A percentile compares a stretch with the other conserved stretches of the same genome.
phyloP scores from a whole-genome alignment of 2,113 vertebrate genomes.

The Bos taurus region DNA sequence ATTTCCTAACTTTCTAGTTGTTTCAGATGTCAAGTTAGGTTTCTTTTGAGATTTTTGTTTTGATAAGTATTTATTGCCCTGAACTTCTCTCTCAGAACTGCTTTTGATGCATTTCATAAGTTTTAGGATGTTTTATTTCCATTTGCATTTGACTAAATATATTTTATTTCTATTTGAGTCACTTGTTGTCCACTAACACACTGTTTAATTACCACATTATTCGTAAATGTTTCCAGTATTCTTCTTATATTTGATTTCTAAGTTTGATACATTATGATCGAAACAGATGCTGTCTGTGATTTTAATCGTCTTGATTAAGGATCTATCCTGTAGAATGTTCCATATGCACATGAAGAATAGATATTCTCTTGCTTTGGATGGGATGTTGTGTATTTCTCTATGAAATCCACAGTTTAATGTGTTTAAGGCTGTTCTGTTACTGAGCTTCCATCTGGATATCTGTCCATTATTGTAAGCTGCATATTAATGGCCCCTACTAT shows the following conservation, averaged over 20 bases:
- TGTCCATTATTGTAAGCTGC: neutral
- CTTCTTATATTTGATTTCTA: neutral
- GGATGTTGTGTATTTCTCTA: neutral
- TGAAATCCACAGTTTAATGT: neutral
- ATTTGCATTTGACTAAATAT: neutral
- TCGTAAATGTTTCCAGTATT: neutral
- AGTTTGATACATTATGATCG: neutral
- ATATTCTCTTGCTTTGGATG: neutral
- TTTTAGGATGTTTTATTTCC: neutral
- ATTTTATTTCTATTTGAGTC: neutral
- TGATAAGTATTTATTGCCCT: neutral
- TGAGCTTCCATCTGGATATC: neutral
- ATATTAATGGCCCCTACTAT: neutral
- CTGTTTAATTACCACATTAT: neutral
- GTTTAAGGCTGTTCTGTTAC: neutral
- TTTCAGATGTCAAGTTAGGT: neutral
- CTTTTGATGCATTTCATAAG: neutral
- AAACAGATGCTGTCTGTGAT: neutral
- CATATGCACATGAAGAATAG: neutral
- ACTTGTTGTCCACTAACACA: neutral
- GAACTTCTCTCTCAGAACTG: neutral
- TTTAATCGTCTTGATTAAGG: neutral
- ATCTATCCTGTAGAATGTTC: neutral
- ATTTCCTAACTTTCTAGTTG: neutral
- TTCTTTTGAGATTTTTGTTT: neutral